Base-by-base conservation (phyloP, 2,888 invertebrate species). In the Mermis nigrescens region DNA sequence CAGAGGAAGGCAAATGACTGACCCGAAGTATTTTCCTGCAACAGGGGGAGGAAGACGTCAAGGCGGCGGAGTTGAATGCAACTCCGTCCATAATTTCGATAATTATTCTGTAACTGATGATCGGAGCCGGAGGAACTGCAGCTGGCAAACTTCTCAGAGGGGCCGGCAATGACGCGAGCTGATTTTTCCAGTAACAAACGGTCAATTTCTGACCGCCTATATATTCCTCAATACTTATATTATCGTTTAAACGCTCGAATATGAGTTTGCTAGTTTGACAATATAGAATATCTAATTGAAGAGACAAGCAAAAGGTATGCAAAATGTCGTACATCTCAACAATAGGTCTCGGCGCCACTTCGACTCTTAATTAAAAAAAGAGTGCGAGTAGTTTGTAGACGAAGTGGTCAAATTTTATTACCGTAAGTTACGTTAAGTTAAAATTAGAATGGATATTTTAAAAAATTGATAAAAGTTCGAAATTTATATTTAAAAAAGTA, bases 121-220 rank as follows among this genome's bases (percentile, higher is more conserved):
- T 4, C 2, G 28, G 2, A n/a, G 26, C 3, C 7, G 3, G 28
- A 31, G 26, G n/a, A 2, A 4, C n/a, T 4, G 46, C 46, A 22
- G 56, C 51, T 12, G n/a, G 28, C 12, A 15, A 4, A 28, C 28
- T 27, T n/a, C 45, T 2, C 12, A 2, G 3, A 2, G 31, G 7
- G 28, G 28, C 27, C 55, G 52, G 27, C 12, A 26, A 55, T 2
- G 32, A 31, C 3, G 27, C n/a, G 46, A 31, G 55, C 45, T 62
- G 54, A 57, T 72, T 83, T 83, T 87, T 84, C 92, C 92, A 94
- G 76, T 94, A 94, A 0, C 90, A 89, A n/a, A 94, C 82, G 15
- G 86, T 83, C 24, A 94, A 78, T 71, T 85, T 84, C 67, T 83
- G 84, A 24, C 92, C 92, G 0, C 88, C 85, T 31, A 82, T 79